Evolutionary conservation across 2,113 vertebrate genomes (phyloP), one percentile per base, ranked within the genome.

Genomic region (Coreoperca whiteheadi): DNA sequence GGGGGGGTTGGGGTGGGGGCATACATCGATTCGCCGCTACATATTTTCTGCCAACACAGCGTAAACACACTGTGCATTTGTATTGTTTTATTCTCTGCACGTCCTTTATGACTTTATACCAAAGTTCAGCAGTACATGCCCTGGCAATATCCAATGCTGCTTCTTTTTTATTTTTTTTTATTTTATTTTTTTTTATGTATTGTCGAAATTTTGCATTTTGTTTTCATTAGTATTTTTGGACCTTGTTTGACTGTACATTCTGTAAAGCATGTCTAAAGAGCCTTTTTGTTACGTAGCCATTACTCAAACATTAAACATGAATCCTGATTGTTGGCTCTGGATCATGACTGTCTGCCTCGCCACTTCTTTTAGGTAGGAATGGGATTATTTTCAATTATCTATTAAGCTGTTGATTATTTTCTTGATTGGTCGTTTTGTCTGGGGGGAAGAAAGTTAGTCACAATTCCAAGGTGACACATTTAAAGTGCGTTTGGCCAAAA

Each of bases 241-340:
- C 75, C 70, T 93, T 90, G 75, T 89, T 91, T 92, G 87, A 79
- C 39, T 95, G 94, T 96, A 95, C 89, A 94, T 95, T 95, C 89
- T 95, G 93, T 96, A 95, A 95, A 95, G 94, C 95, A 95, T 95
- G 93, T 95, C 80, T 88, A 90, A 94, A 94, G 82, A 91, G 87
- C 39, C 74, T 87, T 94, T 93, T 90, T 92, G 90, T 93, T 93
- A 91, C 87, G 71, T 92, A 93, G 89, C 92, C 86, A 86, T 93
- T 94, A 92, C 87, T 94, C 89, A 82, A 93, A 94, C 84, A 94
- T 94, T 95, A 95, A 95, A 95, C 83, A 83, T 74, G 76, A 88
- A 92, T 84, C 90, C 82, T 90, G 74, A 83, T 79, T 8, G 77
- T 41, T 81, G 46, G 39, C 34, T 73, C 69, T 74, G 65, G 41